Conservation (phyloP, 2,888 invertebrate species). For the Drosophila mulleri region DNA sequence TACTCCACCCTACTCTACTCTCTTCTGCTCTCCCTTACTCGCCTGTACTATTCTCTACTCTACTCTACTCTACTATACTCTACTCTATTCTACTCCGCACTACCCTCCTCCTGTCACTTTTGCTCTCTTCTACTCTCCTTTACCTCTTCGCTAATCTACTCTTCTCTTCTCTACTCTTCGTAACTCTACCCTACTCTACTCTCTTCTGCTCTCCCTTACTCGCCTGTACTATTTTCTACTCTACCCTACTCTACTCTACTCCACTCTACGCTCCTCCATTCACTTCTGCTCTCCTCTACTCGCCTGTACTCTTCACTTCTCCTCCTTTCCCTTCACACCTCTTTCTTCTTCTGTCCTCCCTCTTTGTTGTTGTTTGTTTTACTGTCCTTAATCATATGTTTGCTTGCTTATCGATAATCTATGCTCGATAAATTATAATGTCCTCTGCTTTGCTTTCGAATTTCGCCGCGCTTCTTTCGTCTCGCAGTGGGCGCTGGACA, state of each 20-base stretch:
- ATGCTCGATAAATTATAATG: constrained; percentile 45
- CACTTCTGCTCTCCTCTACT: not conserved
- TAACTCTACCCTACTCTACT: not conserved
- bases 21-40: not conserved
- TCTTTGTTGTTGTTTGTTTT: not conserved
- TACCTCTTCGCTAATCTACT: not conserved
- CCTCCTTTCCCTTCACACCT: not conserved
- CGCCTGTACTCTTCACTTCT: not conserved
- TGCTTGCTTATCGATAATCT: constrained; percentile 53
- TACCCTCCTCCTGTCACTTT: too few relatives aligned
- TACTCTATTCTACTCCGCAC: not conserved
- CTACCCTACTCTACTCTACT: not conserved
- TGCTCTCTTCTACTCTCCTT: not conserved
- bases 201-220: not conserved
- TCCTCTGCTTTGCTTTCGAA: constrained; percentile 5
- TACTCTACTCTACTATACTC: not conserved
- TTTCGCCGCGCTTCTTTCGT: not conserved
- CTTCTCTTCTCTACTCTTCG: not conserved
- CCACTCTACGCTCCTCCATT: not conserved
- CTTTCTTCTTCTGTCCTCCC: not conserved
- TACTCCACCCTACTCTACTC: not conserved
- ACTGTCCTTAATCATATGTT: constrained; percentile 5
- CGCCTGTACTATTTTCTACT: not conserved
- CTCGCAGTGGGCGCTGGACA: not conserved
- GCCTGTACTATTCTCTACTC: not conserved